phyloP scores from a whole-genome alignment of 2,797 vertebrate species.

The Sebastes glaucus region DNA sequence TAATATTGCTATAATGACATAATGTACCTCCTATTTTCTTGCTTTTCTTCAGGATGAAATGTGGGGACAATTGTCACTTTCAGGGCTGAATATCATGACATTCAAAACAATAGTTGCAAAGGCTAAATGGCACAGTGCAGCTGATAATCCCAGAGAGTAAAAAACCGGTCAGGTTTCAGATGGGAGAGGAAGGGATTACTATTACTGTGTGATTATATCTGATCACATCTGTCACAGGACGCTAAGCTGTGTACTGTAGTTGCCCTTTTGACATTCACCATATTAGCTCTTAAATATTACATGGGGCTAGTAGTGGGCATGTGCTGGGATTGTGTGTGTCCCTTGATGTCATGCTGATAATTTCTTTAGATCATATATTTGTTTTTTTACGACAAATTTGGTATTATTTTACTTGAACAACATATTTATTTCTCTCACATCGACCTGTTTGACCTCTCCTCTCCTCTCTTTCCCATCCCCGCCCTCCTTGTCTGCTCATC shows the following conservation, averaged over 20 bases:
- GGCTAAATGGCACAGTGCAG: neutral
- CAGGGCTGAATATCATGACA: neutral
- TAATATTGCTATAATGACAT: neutral
- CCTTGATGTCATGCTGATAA: neutral
- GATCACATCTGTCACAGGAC: neutral
- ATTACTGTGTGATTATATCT: neutral
- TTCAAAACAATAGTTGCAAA: neutral
- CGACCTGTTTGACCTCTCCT: neutral
- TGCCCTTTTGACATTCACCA: constrained; percentile 14
- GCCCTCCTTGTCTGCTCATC: neutral
- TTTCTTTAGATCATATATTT: neutral
- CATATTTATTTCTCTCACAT: neutral
- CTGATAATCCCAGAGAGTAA: neutral
- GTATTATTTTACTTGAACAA: neutral
- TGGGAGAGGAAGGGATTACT: neutral
- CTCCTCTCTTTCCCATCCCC: neutral
- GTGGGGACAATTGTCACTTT: neutral
- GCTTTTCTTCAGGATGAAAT: neutral
- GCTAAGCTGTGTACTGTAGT: neutral
- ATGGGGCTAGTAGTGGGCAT: neutral
- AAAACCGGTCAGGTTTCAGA: constrained; percentile 9
- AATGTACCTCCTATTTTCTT: neutral
- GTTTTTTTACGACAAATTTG: neutral
- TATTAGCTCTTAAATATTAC: constrained; percentile 5
- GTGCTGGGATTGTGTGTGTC: neutral